Base-by-base conservation (phyloP, 2,113 vertebrate species). In the Nothobranchius furzeri region DNA sequence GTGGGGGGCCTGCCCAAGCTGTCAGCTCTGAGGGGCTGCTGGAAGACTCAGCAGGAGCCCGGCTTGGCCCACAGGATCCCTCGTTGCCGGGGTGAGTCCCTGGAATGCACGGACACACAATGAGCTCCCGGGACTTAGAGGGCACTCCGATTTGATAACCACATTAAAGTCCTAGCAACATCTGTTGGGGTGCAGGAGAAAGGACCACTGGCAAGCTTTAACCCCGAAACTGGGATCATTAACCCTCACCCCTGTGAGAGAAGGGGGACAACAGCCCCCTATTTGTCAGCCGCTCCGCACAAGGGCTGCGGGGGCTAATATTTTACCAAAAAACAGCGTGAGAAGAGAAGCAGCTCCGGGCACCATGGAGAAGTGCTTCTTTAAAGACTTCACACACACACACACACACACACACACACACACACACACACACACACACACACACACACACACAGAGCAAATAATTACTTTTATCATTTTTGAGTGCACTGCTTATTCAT, bases 121-220 rank as follows among this genome's bases (percentile, higher is more conserved):
- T 93, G 90, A 64, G 73, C 81, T 92, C 94, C 93, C 78, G 85
- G 92, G 93, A 94, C 92, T 94, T 92, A 91, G 95, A 95, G 94
- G 95, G 92, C 95, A 95, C 92, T 93, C 74, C 89, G 92, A 94
- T 97, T 95, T 96, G 96, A 97, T 97, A 96, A 96, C 95, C 94
- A 94, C 95, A 96, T 98, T 98, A 98, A 96, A 95, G 93, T 94
- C 90, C 94, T 89, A 93, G 94, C 94, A 98, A 97, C 97, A 98
- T 98, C 96, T 98, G 95, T 95, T 98, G 90, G 85, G 87, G 87
- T 76, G 92, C 91, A 86, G 91, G 93, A 96, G 95, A 97, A 96
- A 96, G 94, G 91, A 90, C 94, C 93, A 96, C 94, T 93, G 93
- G 88, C 85, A 93, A 94, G 94, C 95, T 95, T 96, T 96, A 95